Percentiles rank a stretch among this genome's conserved stretches.
phyloP scores from a whole-genome alignment of 2,113 vertebrate species.

The Emydura subglobosa region DNA sequence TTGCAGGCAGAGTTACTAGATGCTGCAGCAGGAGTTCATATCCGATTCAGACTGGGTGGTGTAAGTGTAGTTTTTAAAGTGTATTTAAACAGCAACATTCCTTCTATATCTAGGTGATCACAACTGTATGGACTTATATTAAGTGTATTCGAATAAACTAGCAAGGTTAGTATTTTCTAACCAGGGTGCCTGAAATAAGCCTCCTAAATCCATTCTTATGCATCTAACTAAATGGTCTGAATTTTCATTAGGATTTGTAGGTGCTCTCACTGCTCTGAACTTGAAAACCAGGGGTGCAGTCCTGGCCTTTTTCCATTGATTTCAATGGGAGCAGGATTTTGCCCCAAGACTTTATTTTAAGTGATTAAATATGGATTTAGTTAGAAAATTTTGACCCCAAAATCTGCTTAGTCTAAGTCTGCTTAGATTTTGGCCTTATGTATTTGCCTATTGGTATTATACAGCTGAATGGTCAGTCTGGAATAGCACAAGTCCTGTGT shows the following conservation, averaged over 20 bases:
- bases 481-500: background rate
- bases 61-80: conserved; percentile 54
- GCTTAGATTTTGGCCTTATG: background rate
- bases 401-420: background rate
- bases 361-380: background rate
- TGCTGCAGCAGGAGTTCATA: conserved; percentile 79
- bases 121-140: background rate
- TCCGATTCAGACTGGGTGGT: conserved; percentile 83
- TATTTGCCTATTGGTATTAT: background rate
- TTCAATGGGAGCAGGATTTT: background rate
- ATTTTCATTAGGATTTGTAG: background rate
- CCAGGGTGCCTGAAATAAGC: background rate
- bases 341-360: background rate
- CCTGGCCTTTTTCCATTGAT: background rate
- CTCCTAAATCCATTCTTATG: background rate
- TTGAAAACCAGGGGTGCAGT: background rate
- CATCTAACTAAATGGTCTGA: background rate
- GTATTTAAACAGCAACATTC: background rate
- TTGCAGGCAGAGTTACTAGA: conserved; percentile 81
- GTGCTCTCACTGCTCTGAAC: background rate
- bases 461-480: background rate
- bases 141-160: background rate
- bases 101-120: background rate
- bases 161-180: background rate
- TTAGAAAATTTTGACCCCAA: background rate